A percentile compares a stretch with the other conserved stretches of the same genome.
Conservation (phyloP, 2,888 invertebrate species). For the Serrognathus titanus region DNA sequence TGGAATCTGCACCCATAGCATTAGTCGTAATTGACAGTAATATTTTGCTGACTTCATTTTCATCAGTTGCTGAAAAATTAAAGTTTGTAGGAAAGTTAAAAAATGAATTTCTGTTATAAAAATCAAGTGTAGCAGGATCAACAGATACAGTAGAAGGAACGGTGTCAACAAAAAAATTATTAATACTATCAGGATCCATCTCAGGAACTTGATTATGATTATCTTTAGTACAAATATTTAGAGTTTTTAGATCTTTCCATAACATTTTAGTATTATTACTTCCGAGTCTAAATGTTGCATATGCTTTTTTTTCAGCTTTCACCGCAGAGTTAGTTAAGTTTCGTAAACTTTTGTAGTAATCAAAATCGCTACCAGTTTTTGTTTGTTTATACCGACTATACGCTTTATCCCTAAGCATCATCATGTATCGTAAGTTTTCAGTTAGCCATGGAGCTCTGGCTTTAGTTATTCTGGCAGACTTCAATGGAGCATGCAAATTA, state of each 20-base stretch:
- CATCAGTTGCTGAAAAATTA: not conserved
- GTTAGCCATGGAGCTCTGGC: not conserved
- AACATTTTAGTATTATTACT: not conserved
- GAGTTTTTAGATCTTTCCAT: not conserved
- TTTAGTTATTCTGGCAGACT: not conserved
- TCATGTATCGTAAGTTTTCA: not conserved
- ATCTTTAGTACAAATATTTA: not conserved
- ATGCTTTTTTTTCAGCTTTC: not conserved
- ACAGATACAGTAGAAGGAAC: too few species aligned
- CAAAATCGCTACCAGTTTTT: not conserved
- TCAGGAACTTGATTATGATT: not conserved
- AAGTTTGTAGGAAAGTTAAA: not conserved
- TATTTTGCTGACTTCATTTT: not conserved
- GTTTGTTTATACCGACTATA: slow-evolving; percentile 1
- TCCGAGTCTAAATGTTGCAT: not conserved
- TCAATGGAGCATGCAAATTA: slow-evolving; percentile 2
- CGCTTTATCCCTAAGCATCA: slow-evolving; percentile 3
- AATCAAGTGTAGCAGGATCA: too few species aligned
- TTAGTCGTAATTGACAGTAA: not conserved
- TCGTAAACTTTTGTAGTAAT: not conserved
- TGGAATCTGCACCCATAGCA: not conserved
- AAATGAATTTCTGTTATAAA: too few species aligned
- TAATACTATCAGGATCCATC: too few species aligned
- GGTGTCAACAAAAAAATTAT: too few species aligned
- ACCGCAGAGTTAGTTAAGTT: not conserved